Conservation (phyloP, 2,113 vertebrate species). For the Archilochus colubris region DNA sequence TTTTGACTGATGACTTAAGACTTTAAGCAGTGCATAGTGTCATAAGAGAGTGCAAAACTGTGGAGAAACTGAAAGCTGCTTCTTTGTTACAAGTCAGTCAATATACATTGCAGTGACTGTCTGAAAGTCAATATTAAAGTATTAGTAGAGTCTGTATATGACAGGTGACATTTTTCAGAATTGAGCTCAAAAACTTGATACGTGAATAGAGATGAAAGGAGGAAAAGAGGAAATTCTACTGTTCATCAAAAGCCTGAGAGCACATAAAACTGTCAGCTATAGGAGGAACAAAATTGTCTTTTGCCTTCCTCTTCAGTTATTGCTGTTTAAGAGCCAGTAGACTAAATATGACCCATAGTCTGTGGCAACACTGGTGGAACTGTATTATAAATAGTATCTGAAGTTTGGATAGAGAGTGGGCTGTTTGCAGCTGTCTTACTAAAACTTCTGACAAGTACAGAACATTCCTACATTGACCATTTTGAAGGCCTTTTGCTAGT, state of each 20-base stretch:
- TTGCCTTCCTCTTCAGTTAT: slow-evolving; percentile 28
- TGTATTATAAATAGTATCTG: background rate
- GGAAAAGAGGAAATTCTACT: slow-evolving; percentile 10
- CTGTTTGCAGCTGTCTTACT: fast-evolving
- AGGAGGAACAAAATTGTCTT: slow-evolving; percentile 19
- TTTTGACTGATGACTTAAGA: background rate
- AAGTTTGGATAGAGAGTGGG: background rate
- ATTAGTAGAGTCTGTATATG: background rate
- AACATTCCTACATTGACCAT: background rate
- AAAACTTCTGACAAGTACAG: background rate
- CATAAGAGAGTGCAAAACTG: background rate
- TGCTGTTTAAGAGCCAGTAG: background rate
- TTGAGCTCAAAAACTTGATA: slow-evolving; percentile 1
- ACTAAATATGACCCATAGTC: background rate
- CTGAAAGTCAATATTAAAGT: slow-evolving; percentile 8
- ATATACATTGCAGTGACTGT: background rate
- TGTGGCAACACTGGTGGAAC: background rate
- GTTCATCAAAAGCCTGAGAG: slow-evolving; percentile 23
- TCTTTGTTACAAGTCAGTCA: slow-evolving; percentile 16
- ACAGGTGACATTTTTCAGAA: slow-evolving; percentile 46
- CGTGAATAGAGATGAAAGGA: slow-evolving; percentile 49
- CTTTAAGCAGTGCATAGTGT: background rate
- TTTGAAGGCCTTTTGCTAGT: background rate
- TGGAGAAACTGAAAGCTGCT: background rate
- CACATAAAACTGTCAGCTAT: slow-evolving; percentile 29